A percentile compares a stretch with the other conserved stretches of the same genome.
These are phyloP conservation scores for Eulemur mongoz DNA, from an alignment of 2,797 vertebrate genomes.

Conservation along the genomic window DNA sequence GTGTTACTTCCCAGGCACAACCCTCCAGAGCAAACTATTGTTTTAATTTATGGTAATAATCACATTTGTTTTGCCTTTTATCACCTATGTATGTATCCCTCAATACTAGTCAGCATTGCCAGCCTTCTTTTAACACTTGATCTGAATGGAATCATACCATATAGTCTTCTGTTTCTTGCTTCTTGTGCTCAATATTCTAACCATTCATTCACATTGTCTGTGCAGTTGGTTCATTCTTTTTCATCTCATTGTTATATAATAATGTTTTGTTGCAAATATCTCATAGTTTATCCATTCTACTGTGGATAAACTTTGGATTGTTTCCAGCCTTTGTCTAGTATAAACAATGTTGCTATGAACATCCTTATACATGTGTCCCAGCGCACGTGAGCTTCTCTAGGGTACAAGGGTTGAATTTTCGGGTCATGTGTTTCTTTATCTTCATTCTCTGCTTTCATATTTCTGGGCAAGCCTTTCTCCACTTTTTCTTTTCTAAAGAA, in stretches of 20 bases:
- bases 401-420: too few species aligned
- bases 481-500: neutral
- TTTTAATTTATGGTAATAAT: neutral
- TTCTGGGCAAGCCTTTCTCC: neutral
- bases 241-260: neutral
- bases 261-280: neutral
- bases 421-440: neutral
- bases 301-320: neutral
- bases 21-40: neutral
- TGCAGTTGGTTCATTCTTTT: neutral
- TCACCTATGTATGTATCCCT: neutral
- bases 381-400: neutral
- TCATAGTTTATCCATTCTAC: neutral
- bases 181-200: neutral
- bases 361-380: too few species aligned
- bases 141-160: neutral
- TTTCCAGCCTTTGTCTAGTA: neutral
- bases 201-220: neutral
- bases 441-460: neutral
- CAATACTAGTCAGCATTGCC: neutral
- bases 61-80: neutral
- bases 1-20: neutral
- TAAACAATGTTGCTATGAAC: neutral
- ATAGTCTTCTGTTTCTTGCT: neutral
- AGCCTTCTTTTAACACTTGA: neutral